These are phyloP conservation scores for Tenebrio molitor DNA, from an alignment of 1,140 invertebrate genomes.

Conservation along the genomic window DNA sequence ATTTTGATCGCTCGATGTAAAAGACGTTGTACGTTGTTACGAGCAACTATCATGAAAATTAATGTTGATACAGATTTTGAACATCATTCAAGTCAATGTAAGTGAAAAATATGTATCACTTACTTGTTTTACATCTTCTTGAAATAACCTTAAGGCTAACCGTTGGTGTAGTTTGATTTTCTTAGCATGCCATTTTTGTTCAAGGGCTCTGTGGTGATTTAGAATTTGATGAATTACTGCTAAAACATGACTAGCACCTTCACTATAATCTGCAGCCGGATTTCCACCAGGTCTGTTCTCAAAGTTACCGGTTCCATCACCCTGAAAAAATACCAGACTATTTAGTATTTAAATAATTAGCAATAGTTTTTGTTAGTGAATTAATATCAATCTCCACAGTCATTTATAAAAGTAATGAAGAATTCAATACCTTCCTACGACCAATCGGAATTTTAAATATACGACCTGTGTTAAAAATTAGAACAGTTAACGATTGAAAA, in stretches of 20 bases:
- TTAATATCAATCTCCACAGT: background rate
- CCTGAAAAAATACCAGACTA: constrained; percentile 54
- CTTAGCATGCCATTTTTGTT: constrained; percentile 94
- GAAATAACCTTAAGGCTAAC: constrained; percentile 92
- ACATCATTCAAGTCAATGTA: no score
- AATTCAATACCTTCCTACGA: no score
- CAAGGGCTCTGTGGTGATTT: constrained; percentile 91
- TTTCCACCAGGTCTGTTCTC: constrained; percentile 73
- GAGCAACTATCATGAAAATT: no score
- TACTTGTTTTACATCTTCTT: constrained; percentile 93
- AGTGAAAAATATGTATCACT: no score
- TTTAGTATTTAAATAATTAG: no score
- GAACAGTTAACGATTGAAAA: no score
- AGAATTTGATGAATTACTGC: constrained; percentile 95
- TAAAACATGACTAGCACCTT: constrained; percentile 90
- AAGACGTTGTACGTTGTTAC: no score
- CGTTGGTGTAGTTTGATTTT: constrained; percentile 95
- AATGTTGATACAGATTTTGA: no score
- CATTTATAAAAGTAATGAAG: no score
- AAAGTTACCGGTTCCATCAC: constrained; percentile 61
- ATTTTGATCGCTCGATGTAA: no score
- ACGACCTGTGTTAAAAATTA: no score
- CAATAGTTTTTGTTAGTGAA: background rate
- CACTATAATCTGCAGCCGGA: constrained; percentile 96
- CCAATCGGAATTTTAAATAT: no score